Evolutionary conservation across 2,888 invertebrate species (phyloP), one percentile per base, ranked within the genome.

Genomic region (Tholera decimalis): DNA sequence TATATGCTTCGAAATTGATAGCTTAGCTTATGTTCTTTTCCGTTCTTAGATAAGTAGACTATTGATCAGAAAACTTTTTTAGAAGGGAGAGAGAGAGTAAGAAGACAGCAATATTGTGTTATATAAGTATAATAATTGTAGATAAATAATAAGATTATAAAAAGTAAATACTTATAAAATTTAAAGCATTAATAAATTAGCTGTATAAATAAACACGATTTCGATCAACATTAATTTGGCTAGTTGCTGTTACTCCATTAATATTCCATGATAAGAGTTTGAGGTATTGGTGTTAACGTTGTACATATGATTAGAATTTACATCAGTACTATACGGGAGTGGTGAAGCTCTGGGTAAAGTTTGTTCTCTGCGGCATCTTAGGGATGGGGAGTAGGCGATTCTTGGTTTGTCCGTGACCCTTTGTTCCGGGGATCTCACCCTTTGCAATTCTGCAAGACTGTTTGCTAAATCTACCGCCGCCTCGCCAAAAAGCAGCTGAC

Each of bases 391-490:
- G 0, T 91, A 88, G 11, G 54, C 63, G 20, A 85, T 87, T 15
- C 74, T 87, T 0, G 93, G 93, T 60, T 94, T 94, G 9, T 92
- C 91, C 0, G 82, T 89, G 8, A 92, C 82, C 55, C 80, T 88
- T 22, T 86, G 79, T 0, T 90, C 91, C 2, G 70, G 61, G 0
- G 70, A 54, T 0, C 90, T 81, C 0, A 92, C 91, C 0, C 89
- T 88, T 58, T 93, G 94, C 33, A 95, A 65, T 37, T 94, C 93
- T 0, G 89, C 80, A 22, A 94, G 71, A 47, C 93, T 93, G 63
- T 76, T 88, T 2, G 93, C 93, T 9, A 94, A 73, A 39, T 93
- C 93, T 0, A 91, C 86, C 0, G 94, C 93, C 1, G 94, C 94
- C 49, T 92, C 91, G 1, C 93, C 92, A 77, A 92, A 95, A 9